Percentiles rank a stretch among this genome's conserved stretches.
phyloP scores from a whole-genome alignment of 2,888 invertebrate genomes.

The Aporophyla nigra region DNA sequence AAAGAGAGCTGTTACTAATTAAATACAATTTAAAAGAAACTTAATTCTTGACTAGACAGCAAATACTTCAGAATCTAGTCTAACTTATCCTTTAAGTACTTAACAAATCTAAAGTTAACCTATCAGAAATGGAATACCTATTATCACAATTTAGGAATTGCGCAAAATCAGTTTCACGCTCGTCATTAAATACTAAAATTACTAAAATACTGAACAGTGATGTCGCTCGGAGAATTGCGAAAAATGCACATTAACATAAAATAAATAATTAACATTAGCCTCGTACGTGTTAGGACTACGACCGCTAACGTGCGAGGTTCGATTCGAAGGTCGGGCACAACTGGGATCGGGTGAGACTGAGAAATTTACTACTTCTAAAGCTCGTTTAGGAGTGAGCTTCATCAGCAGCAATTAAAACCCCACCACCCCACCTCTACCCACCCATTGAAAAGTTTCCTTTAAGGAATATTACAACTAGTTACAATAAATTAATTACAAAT shows the following conservation, averaged over 20 bases:
- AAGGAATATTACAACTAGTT: conserved; percentile 48
- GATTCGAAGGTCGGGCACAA: conserved; percentile 16
- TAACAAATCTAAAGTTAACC: conserved; percentile 43
- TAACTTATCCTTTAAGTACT: conserved; percentile 73
- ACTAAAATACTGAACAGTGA: conserved; percentile 65
- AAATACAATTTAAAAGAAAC: conserved; percentile 58
- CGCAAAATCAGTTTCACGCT: conserved; percentile 78
- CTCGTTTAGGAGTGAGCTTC: conserved; percentile 6
- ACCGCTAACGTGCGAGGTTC: conserved; percentile 57
- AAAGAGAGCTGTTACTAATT: conserved; percentile 77
- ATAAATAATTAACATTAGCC: conserved; percentile 45
- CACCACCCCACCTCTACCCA: conserved; percentile 6
- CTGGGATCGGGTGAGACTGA: conserved; percentile 18
- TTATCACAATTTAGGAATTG: conserved; percentile 90
- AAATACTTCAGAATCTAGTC: conserved; percentile 67
- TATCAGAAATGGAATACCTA: conserved; percentile 81
- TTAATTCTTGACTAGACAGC: conserved; percentile 76
- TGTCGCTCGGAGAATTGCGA: conserved; percentile 45
- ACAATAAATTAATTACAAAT: conserved; percentile 60
- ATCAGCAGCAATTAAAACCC: background rate
- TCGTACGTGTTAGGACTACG: conserved; percentile 28
- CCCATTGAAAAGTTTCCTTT: conserved; percentile 6
- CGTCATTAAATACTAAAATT: conserved; percentile 56
- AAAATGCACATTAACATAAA: conserved; percentile 56
- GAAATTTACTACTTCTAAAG: conserved; percentile 16